Conservation (phyloP, 2,113 vertebrate genomes). For the Hystrix cristata region DNA sequence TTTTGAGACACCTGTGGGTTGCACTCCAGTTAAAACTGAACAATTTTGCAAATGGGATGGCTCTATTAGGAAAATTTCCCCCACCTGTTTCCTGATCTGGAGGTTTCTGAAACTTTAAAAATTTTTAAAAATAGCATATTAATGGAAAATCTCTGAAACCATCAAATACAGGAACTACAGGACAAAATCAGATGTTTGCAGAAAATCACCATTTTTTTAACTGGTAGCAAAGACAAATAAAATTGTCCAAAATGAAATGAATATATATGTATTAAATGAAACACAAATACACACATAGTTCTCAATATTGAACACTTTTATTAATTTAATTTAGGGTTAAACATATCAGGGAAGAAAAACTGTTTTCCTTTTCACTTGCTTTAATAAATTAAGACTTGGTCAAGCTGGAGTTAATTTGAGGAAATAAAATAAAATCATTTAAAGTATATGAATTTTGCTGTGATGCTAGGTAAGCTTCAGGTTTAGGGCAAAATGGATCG, state of each 20-base stretch:
- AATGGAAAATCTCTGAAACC: constrained; percentile 46
- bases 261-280: constrained; percentile 1
- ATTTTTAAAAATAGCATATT: constrained; percentile 49
- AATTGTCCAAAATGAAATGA: constrained; percentile 1
- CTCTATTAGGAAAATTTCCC: neutral
- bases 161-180: neutral
- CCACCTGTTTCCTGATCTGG: neutral
- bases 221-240: constrained; percentile 16
- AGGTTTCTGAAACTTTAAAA: constrained; percentile 50
- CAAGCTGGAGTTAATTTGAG: constrained; percentile 24
- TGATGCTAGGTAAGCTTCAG: constrained; percentile 24
- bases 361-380: constrained; percentile 60
- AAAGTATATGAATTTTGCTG: constrained; percentile 33
- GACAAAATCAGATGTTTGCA: constrained; percentile 37
- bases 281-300: neutral
- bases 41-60: constrained; percentile 31
- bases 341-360: constrained; percentile 20
- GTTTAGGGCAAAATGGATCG: neutral
- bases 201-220: constrained; percentile 61
- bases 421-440: constrained; percentile 52
- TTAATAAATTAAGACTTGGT: neutral
- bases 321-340: constrained; percentile 53
- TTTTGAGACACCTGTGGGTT: neutral
- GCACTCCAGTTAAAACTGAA: neutral
- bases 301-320: constrained; percentile 31